Conservation (phyloP, 2,797 vertebrate genomes). For the Novumbra hubbsi region DNA sequence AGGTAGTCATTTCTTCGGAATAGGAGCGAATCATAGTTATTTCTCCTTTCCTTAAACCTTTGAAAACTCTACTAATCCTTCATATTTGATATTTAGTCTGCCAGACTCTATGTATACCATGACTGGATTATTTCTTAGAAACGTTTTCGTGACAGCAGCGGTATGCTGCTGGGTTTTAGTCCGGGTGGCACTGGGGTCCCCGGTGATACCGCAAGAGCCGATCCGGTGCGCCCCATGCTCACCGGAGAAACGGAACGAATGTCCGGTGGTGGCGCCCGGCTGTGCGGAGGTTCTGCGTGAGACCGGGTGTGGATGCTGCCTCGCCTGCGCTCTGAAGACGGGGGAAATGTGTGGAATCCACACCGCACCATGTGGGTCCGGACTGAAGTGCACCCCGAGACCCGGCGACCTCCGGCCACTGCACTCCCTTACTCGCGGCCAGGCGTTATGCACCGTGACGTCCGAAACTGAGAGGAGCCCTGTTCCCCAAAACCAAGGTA, state of each 20-base stretch:
- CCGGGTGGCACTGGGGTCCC: constrained; percentile 66
- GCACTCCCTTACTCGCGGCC: constrained; percentile 82
- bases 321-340: constrained; percentile 78
- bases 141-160: constrained; percentile 55
- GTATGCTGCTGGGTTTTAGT: constrained; percentile 49
- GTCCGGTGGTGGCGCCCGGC: constrained; percentile 77
- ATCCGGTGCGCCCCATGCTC: constrained; percentile 85
- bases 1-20: constrained; percentile 64
- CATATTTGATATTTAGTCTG: constrained; percentile 46
- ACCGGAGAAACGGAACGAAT: constrained; percentile 77
- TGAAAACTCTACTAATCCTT: constrained; percentile 2
- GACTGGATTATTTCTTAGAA: constrained; percentile 58
- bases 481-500: constrained; percentile 78
- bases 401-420: constrained; percentile 81
- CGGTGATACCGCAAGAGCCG: constrained; percentile 72
- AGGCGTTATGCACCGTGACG: constrained; percentile 76
- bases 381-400: constrained; percentile 81
- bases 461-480: constrained; percentile 53
- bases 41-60: constrained; percentile 25
- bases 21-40: constrained; percentile 35
- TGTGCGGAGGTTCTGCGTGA: constrained; percentile 81
- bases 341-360: constrained; percentile 86
- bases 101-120: constrained; percentile 52
- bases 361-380: constrained; percentile 85
- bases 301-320: constrained; percentile 90